Base-by-base conservation (phyloP, 2,888 invertebrate species). In the Cheilosia vernalis region DNA sequence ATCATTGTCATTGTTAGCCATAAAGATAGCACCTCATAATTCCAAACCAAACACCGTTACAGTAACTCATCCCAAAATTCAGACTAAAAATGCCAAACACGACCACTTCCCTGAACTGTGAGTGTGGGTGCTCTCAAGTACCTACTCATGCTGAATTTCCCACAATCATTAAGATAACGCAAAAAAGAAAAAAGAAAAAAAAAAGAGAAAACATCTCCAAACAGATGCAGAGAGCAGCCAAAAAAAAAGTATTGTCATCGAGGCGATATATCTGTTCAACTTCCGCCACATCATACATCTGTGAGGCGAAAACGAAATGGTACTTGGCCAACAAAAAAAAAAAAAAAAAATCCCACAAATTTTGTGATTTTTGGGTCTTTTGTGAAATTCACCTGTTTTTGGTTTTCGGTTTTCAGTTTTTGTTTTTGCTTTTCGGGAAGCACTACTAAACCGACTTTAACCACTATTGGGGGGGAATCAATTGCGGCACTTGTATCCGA, bases 101-200 rank as follows among this genome's bases (percentile, higher is more conserved):
- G 17, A 9, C 17, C 47, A 47, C 47, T 47, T 47, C 47, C 47
- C 47, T 17, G 47, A 47, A 47, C 47, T 47, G 17, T n/a, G n/a
- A n/a, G 47, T 47, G 47, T 55, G 24, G 53, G 53, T 56, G 56
- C 19, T 56, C 19, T 56, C 17, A 37, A 37, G 56, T 56, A 37
- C 56, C 13, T 53, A 53, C 51, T 53, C 17, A 47, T 40, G 42
- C 64, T 33, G 19, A 64, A 49, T 64, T 64, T 64, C 64, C 64
- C 64, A 64, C 64, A 64, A 47, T 49, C 49, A 49, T 64, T 64
- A 64, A 64, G 64, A 47, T 49, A 49, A 49, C 49, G 49, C 27
- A 40, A 6, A 13, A 40, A 13, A 27, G 6, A 42, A 15, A 44
- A 27, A 61, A 24, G 1, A 61, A 13, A 42, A 15, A 44, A 27